Percentiles rank a stretch among this genome's conserved stretches.
Evolutionary conservation across 2,888 invertebrate genomes (phyloP).

Genomic region (Acanthacorydalis orientalis): DNA sequence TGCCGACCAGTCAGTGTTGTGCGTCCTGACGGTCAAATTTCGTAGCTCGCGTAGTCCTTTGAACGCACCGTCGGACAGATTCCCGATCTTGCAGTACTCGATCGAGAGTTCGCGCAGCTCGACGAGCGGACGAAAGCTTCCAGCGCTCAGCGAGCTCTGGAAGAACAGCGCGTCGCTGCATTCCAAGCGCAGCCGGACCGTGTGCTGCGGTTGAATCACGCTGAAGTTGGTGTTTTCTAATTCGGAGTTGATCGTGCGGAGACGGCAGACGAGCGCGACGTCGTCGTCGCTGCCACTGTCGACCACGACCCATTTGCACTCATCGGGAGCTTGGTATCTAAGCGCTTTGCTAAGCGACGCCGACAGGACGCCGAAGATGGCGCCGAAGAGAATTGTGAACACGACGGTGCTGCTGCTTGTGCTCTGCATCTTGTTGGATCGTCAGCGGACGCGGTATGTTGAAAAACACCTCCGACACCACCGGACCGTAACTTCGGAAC

Average conservation of each 20-base stretch:
- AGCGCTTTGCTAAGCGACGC: conserved; percentile 41
- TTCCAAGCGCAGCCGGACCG: conserved; percentile 55
- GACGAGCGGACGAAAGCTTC: conserved; percentile 57
- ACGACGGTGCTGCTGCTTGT: conserved; percentile 35
- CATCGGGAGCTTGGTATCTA: conserved; percentile 64
- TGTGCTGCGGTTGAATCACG: conserved; percentile 68
- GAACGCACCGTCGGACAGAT: conserved; percentile 68
- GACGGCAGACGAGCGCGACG: conserved; percentile 54
- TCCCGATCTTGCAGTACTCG: conserved; percentile 69
- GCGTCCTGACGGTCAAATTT: conserved; percentile 64
- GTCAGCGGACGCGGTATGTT: conserved; percentile 2
- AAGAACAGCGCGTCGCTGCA: conserved; percentile 68
- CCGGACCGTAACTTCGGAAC: no score
- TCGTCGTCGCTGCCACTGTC: conserved; percentile 43
- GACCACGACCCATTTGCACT: conserved; percentile 63
- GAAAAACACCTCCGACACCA: no score
- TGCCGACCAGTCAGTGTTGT: conserved; percentile 71
- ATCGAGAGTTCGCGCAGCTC: conserved; percentile 63
- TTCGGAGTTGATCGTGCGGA: conserved; percentile 66
- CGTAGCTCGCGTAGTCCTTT: conserved; percentile 59
- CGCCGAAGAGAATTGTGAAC: conserved; percentile 39
- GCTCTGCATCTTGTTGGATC: conserved; percentile 12
- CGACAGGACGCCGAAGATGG: conserved; percentile 40
- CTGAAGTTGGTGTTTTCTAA: conserved; percentile 68
- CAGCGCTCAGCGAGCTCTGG: conserved; percentile 60